Conservation (phyloP, 2,113 vertebrate species). For the Heptranchias perlo region DNA sequence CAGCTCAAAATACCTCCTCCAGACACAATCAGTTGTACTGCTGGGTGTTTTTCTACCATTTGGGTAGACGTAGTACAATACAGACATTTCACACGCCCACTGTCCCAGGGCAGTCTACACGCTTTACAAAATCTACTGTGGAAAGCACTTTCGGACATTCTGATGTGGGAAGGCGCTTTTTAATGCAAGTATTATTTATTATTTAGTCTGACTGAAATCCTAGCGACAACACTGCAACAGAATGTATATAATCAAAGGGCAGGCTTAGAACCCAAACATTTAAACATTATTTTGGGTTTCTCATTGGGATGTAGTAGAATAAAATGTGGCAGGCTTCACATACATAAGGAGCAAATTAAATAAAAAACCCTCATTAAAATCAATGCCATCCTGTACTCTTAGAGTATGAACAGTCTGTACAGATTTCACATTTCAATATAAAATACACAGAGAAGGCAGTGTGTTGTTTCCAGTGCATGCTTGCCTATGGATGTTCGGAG, state of each 20-base stretch:
- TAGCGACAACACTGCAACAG: neutral
- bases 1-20: neutral
- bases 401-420: neutral
- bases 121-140: neutral
- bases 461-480: neutral
- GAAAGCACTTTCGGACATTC: neutral
- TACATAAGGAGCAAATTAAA: neutral
- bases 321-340: neutral
- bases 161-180: neutral
- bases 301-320: neutral
- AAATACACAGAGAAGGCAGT: neutral
- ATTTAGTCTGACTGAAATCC: neutral
- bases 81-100: neutral
- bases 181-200: neutral
- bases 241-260: neutral
- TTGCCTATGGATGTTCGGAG: neutral
- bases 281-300: neutral
- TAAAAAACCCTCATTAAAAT: constrained; percentile 27
- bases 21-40: neutral
- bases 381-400: neutral
- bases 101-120: neutral
- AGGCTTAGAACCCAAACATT: neutral
- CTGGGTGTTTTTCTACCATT: neutral
- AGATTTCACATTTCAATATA: constrained; percentile 25
- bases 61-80: neutral